Percentiles rank a stretch among this genome's conserved stretches.
These are phyloP conservation scores for Nomada fucata DNA, from an alignment of 2,888 invertebrate genomes.

Conservation along the genomic window DNA sequence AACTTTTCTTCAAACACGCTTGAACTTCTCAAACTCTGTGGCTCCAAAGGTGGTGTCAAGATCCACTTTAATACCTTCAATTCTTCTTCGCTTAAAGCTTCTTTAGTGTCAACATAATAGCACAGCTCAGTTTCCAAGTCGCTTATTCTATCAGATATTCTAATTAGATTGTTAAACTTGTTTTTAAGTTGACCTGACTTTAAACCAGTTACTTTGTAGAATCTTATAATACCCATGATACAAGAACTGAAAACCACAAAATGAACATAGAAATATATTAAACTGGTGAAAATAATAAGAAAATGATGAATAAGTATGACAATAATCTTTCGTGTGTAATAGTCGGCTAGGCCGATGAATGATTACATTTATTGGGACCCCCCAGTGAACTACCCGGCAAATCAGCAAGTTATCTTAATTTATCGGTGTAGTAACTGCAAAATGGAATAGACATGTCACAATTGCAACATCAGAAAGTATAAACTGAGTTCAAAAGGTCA, in stretches of 20 bases:
- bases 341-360: conserved; percentile 18
- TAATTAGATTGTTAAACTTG: conserved; percentile 69
- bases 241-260: conserved; percentile 7
- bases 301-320: neutral
- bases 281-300: neutral
- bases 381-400: conserved; percentile 30
- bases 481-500: conserved; percentile 37
- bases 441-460: conserved; percentile 47
- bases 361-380: conserved; percentile 36
- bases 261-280: conserved; percentile 4
- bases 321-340: neutral
- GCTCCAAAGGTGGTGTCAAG: conserved; percentile 89
- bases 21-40: conserved; percentile 86
- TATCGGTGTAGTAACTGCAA: conserved; percentile 53
- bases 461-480: conserved; percentile 38
- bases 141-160: conserved; percentile 80
- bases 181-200: conserved; percentile 73
- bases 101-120: conserved; percentile 88
- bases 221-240: conserved; percentile 86
- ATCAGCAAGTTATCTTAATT: conserved; percentile 30
- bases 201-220: conserved; percentile 86
- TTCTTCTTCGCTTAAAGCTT: conserved; percentile 86
- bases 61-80: conserved; percentile 91
- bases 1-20: conserved; percentile 83
- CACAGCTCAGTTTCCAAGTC: conserved; percentile 90